phyloP scores from a whole-genome alignment of 2,113 vertebrate species.

The Etia nguti region DNA sequence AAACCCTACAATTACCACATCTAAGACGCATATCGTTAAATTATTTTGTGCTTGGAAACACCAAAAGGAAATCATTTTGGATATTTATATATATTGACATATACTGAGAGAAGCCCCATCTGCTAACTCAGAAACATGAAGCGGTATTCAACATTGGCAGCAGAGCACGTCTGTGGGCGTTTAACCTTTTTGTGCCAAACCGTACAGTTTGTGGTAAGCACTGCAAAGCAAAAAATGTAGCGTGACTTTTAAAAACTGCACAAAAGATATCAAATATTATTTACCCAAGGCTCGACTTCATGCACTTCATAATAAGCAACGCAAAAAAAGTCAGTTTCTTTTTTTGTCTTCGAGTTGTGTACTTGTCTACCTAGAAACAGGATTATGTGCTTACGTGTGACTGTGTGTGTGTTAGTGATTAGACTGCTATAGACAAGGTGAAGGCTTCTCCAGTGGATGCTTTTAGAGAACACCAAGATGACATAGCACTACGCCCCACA shows the following conservation, averaged over 20 bases:
- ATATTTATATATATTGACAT: conserved; percentile 74
- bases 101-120: conserved; percentile 85
- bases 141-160: conserved; percentile 83
- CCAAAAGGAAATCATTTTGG: conserved; percentile 78
- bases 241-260: conserved; percentile 71
- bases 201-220: conserved; percentile 83
- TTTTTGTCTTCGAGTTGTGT: conserved; percentile 81
- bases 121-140: conserved; percentile 84
- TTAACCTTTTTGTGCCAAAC: conserved; percentile 80
- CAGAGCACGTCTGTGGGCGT: conserved; percentile 78
- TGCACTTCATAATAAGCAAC: conserved; percentile 94
- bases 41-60: conserved; percentile 89
- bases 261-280: conserved; percentile 81
- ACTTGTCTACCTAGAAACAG: conserved; percentile 74
- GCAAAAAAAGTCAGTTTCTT: conserved; percentile 82
- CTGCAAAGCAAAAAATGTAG: conserved; percentile 79
- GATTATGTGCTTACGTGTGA: conserved; percentile 56
- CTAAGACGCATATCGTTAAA: conserved; percentile 81
- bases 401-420: conserved; percentile 55
- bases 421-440: conserved; percentile 66
- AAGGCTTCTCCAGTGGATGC: conserved; percentile 69
- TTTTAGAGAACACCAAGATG: conserved; percentile 81
- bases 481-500: conserved; percentile 75
- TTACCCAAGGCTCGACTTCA: conserved; percentile 88
- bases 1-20: conserved; percentile 82